phyloP scores from a whole-genome alignment of 2,113 vertebrate genomes.

The Hemicordylus capensis region DNA sequence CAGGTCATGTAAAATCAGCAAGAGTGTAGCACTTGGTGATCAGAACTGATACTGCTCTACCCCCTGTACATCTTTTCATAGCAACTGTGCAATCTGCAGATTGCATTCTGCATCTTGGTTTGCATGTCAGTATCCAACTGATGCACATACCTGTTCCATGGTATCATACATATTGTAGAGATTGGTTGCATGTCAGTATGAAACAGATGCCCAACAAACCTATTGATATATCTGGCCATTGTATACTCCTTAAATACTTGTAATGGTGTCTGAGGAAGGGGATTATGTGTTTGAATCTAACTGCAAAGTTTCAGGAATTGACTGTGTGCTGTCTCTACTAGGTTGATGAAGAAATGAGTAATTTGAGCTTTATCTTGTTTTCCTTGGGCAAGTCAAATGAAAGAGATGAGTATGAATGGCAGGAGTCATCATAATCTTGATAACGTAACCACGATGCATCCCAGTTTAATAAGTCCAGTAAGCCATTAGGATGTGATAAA shows the following conservation, averaged over 20 bases:
- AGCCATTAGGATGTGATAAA: slow-evolving; percentile 4
- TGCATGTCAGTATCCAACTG: not conserved
- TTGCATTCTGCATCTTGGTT: not conserved
- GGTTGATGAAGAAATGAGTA: not conserved
- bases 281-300: not conserved
- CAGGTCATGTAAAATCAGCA: not conserved
- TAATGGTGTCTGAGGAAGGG: not conserved
- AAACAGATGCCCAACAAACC: not conserved
- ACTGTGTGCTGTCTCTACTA: not conserved
- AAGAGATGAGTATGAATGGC: not conserved
- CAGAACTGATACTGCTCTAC: not conserved
- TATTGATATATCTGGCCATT: not conserved
- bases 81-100: not conserved
- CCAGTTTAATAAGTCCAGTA: not conserved
- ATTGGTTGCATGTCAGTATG: not conserved
- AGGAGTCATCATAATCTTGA: not conserved
- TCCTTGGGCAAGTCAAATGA: not conserved
- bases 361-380: not conserved
- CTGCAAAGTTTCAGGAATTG: not conserved
- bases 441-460: not conserved
- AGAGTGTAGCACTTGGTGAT: not conserved
- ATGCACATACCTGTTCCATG: not conserved
- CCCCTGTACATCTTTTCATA: not conserved
- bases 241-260: not conserved
- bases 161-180: not conserved